Percentiles rank a stretch among this genome's conserved stretches.
Conservation (phyloP, 2,888 invertebrate genomes). For the Drosophila bunnanda region DNA sequence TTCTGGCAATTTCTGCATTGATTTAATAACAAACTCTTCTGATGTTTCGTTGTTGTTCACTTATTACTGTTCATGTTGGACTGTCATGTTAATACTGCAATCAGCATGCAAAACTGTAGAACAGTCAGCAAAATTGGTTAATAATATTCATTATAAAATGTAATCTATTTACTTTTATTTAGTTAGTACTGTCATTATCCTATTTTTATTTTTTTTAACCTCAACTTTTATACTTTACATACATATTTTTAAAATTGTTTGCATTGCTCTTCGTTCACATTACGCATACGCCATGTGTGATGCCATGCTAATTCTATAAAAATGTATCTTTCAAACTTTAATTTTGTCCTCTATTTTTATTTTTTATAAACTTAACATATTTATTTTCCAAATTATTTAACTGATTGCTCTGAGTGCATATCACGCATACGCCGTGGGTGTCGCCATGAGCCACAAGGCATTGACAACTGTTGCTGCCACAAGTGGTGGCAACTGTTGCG, state of each 20-base stretch:
- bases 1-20: conserved; percentile 20
- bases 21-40: conserved; percentile 11
- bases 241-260: too few species aligned
- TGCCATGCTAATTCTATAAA: not conserved
- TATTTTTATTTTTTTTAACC: too few species aligned
- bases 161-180: too few species aligned
- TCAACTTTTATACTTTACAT: too few species aligned
- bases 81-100: conserved; percentile 45
- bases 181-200: too few species aligned
- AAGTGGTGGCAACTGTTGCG: conserved; percentile 72
- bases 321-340: too few species aligned
- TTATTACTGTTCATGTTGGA: conserved; percentile 36
- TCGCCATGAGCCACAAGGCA: conserved; percentile 31
- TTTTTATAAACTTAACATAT: not conserved
- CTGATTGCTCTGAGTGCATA: conserved; percentile 39
- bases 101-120: conserved; percentile 17
- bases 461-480: conserved; percentile 74
- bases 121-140: conserved; percentile 1
- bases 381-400: not conserved
- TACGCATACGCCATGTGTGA: too few species aligned
- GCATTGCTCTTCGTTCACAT: too few species aligned
- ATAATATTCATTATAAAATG: too few species aligned
- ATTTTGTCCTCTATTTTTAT: not conserved
- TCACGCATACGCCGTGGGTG: conserved; percentile 58
- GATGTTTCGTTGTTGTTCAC: conserved; percentile 17